Conservation (phyloP, 2,888 invertebrate genomes). For the Sarcophaga caerulescens region DNA sequence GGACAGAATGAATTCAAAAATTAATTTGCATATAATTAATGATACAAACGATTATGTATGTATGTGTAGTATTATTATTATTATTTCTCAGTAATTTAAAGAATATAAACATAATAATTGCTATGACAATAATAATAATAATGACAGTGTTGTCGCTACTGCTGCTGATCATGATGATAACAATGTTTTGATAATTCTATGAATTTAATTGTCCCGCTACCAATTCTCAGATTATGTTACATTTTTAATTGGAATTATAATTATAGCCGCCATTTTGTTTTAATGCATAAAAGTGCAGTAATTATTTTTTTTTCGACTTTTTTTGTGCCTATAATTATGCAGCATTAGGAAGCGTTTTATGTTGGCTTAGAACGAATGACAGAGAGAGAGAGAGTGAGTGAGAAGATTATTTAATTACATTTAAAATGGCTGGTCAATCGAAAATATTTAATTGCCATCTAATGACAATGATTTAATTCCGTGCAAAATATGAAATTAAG, state of each 20-base stretch:
- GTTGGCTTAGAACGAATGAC: too few relatives aligned
- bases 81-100: too few relatives aligned
- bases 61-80: too few relatives aligned
- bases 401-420: too few relatives aligned
- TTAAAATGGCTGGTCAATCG: too few relatives aligned
- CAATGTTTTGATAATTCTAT: constrained; percentile 7
- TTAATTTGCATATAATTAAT: constrained; percentile 28
- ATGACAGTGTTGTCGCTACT: background rate
- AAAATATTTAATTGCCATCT: too few relatives aligned
- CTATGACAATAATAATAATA: background rate
- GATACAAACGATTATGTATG: background rate
- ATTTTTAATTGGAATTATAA: background rate
- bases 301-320: background rate
- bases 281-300: background rate
- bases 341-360: too few relatives aligned
- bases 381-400: too few relatives aligned
- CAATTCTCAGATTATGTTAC: background rate
- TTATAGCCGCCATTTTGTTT: background rate
- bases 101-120: too few relatives aligned
- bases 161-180: background rate
- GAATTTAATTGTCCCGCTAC: constrained; percentile 6
- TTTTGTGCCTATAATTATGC: too few relatives aligned
- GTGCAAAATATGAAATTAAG: too few relatives aligned
- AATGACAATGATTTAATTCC: too few relatives aligned
- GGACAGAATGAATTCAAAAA: constrained; percentile 14